Base-by-base conservation (phyloP, 2,113 vertebrate genomes). In the Circaetus gallicus region DNA sequence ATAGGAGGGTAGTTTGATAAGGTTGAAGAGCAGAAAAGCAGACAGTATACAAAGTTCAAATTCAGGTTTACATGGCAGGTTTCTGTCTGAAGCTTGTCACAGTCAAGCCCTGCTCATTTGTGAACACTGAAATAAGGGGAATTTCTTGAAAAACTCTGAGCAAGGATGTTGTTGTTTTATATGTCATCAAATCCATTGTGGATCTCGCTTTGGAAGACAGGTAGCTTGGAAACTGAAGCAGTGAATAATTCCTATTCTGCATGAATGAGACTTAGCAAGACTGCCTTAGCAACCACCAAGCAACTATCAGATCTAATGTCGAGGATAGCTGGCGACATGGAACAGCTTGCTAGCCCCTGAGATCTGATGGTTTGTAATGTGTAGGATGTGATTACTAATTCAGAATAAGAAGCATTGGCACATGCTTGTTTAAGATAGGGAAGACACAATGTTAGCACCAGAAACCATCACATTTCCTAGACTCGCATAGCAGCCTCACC, bases 241-340 rank as follows among this genome's bases (percentile, higher is more conserved):
- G 13, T 88, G 80, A 91, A 93, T 62, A 95, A 84, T 94, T 76
- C n/a, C n/a, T 93, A n/a, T 72, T 86, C 42, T 79, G 38, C 38
- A 78, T 95, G 91, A 97, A 95, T 95, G 62, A 93, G 61, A 81
- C 42, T 83, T 90, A 84, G 65, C 26, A 71, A 69, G 32, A 69
- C 16, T 92, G 29, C 45, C 95, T 93, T 96, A 96, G 93, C 85
- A 97, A 93, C 89, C 65, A 95, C 69, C 42, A 76, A 89, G 82
- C 28, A 94, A 83, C 67, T 74, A 77, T 66, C 74, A 86, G 38
- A 82, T 93, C 66, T 86, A 24, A 34, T 81, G 77, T 53, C 36
- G 50, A 45, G 47, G 38, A 22, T 63, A 84, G 38, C 31, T 31
- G 55, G 53, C 24, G 70, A 45, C 14, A n/a, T 9, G 32, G 40